These are phyloP conservation scores for Pyrgus malvae DNA, from an alignment of 2,888 invertebrate genomes.

Conservation along the genomic window DNA sequence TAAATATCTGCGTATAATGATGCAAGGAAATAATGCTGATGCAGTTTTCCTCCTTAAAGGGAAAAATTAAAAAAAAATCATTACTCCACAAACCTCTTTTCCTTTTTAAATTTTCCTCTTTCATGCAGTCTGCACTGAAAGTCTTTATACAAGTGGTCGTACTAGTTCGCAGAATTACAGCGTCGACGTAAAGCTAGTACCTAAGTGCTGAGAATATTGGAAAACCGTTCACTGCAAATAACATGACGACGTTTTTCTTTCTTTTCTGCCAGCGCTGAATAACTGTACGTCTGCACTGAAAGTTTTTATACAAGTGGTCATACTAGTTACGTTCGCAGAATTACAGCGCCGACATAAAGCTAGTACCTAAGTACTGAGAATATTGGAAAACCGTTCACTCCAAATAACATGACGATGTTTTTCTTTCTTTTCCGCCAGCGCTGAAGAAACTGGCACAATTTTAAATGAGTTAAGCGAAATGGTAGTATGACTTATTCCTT, in stretches of 20 bases:
- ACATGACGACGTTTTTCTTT: no score
- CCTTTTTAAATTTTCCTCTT: no score
- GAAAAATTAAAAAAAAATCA: no score
- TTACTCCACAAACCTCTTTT: no score
- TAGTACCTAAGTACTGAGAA: constrained; percentile 21
- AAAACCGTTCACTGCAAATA: no score
- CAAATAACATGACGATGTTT: constrained; percentile 13
- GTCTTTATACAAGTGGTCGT: constrained; percentile 16
- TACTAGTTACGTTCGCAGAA: no score
- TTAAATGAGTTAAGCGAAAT: constrained; percentile 17
- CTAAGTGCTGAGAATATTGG: no score
- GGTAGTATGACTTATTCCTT: not conserved
- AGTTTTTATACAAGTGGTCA: constrained; percentile 17
- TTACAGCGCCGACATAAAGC: constrained; percentile 19
- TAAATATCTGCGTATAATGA: no score
- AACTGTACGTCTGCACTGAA: constrained; percentile 14
- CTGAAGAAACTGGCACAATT: constrained; percentile 2
- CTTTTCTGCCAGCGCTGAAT: no score
- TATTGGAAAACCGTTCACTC: constrained; percentile 26
- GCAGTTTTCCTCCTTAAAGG: no score
- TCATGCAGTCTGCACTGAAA: constrained; percentile 14
- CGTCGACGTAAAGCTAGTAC: no score
- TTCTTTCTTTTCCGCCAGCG: constrained; percentile 12
- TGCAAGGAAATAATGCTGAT: no score
- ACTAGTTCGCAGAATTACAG: constrained; percentile 6